Conservation (phyloP, 2,888 invertebrate species). For the Holacanthella duospinosa region DNA sequence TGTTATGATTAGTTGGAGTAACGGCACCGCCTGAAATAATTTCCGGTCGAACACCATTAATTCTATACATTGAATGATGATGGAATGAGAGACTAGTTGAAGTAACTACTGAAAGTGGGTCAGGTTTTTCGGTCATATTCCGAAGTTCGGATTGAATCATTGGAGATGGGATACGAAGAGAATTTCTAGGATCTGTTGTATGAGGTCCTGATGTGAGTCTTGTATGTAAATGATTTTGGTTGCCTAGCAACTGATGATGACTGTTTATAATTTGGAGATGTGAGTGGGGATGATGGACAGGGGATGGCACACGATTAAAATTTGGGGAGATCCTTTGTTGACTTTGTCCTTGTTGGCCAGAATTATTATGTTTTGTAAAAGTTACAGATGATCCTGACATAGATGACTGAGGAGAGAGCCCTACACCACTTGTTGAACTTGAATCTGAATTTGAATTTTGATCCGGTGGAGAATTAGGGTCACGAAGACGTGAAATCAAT, state of each 20-base stretch:
- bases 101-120: constrained; percentile 35
- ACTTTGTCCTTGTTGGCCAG: neutral
- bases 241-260: constrained; percentile 13
- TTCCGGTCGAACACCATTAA: constrained; percentile 72
- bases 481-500: neutral
- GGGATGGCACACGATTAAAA: neutral
- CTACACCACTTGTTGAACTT: neutral
- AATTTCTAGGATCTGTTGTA: constrained; percentile 5
- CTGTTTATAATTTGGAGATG: constrained; percentile 6
- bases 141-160: constrained; percentile 17
- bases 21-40: constrained; percentile 54
- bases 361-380: neutral
- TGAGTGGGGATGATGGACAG: constrained; percentile 6
- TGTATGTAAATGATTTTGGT: constrained; percentile 20
- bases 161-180: constrained; percentile 11
- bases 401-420: neutral
- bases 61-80: constrained; percentile 42
- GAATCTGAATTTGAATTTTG: neutral
- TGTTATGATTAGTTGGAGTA: constrained; percentile 17
- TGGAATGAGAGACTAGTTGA: constrained; percentile 39
- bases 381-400: neutral
- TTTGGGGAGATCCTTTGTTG: neutral
- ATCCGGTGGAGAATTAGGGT: neutral
- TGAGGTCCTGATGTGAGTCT: neutral
- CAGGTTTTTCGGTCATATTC: constrained; percentile 16